phyloP scores from a whole-genome alignment of 2,797 vertebrate species.

The Mus spretus region DNA sequence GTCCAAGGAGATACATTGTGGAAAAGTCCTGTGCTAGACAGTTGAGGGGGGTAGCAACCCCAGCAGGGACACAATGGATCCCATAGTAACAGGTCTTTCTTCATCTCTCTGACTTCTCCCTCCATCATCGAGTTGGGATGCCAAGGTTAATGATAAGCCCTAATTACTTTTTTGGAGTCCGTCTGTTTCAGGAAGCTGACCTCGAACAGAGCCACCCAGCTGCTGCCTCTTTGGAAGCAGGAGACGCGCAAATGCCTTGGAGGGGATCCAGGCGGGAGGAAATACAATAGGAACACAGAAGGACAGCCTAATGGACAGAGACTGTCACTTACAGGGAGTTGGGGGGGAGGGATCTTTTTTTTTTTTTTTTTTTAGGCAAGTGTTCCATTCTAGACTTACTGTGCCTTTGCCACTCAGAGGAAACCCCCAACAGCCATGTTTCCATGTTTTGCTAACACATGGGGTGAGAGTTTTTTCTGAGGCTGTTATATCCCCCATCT shows the following conservation, averaged over 20 bases:
- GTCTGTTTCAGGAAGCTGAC: conserved; percentile 79
- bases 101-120: conserved; percentile 44
- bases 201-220: neutral
- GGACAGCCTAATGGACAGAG: neutral
- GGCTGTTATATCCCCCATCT: neutral
- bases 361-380: neutral
- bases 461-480: neutral
- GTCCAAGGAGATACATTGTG: conserved; percentile 3
- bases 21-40: conserved; percentile 55
- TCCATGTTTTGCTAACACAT: neutral
- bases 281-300: neutral
- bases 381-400: conserved; percentile 9
- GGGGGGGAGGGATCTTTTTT: too few species aligned
- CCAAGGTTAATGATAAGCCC: conserved; percentile 80
- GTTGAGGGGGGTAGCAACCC: neutral
- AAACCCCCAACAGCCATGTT: neutral
- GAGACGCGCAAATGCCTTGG: conserved; percentile 9
- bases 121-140: conserved; percentile 48
- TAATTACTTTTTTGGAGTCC: conserved; percentile 71
- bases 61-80: neutral
- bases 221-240: neutral
- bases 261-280: conserved; percentile 24
- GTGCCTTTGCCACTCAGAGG: neutral
- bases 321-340: neutral
- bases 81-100: neutral